Percentiles rank a stretch among this genome's conserved stretches.
Evolutionary conservation across 1,140 invertebrate species (phyloP).

Genomic region (Cydia splendana): DNA sequence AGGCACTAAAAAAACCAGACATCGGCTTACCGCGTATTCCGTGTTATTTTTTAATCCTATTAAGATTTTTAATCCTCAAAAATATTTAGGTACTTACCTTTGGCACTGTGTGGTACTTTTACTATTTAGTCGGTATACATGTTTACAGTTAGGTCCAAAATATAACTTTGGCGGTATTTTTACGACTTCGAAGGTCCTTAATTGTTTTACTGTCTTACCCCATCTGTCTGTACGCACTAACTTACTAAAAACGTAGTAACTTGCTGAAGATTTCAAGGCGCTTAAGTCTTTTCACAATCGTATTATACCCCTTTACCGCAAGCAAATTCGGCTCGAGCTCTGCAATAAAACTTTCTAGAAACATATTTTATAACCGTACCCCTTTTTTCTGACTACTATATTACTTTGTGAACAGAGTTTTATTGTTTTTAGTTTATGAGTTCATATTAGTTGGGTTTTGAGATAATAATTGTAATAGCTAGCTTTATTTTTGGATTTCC

Average conservation of each 20-base stretch:
- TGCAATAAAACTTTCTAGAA: slow-evolving; percentile 72
- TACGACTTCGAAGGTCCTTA: slow-evolving; percentile 40
- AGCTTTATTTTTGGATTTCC: too few relatives aligned
- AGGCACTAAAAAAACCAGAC: too few relatives aligned
- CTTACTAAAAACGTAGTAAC: background rate
- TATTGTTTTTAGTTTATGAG: slow-evolving; percentile 30
- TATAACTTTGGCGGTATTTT: slow-evolving; percentile 44
- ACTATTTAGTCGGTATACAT: background rate
- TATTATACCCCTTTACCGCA: slow-evolving; percentile 48
- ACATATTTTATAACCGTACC: slow-evolving; percentile 52
- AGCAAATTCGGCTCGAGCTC: slow-evolving; percentile 12
- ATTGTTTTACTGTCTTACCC: slow-evolving; percentile 60
- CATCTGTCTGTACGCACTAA: slow-evolving; percentile 37
- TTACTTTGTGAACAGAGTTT: slow-evolving; percentile 39
- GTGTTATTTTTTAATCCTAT: background rate
- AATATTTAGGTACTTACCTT: background rate
- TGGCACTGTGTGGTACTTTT: background rate
- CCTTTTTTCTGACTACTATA: slow-evolving; percentile 44
- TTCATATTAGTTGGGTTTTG: background rate
- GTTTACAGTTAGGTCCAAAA: slow-evolving; percentile 35
- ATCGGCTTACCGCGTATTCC: too few relatives aligned
- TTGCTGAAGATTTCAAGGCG: background rate
- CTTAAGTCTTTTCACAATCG: background rate
- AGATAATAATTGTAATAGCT: background rate
- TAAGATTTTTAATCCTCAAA: too few relatives aligned